Evolutionary conservation across 2,797 vertebrate species (phyloP).

Genomic region (Sebastes taczanowskii): DNA sequence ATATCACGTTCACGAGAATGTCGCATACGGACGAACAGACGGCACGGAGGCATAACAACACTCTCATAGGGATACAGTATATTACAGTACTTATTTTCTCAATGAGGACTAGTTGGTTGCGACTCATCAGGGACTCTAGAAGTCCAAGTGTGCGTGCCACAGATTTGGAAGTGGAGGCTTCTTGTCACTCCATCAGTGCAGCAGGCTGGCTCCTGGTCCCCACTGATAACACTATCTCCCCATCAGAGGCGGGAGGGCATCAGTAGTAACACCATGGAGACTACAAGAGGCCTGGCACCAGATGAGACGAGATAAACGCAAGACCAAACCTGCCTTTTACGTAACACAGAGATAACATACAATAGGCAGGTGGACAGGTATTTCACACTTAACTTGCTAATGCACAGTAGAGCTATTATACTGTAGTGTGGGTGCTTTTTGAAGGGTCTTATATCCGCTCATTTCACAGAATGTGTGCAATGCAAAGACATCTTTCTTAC

Average conservation of each 20-base stretch:
- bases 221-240: constrained; percentile 74
- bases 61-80: too few species aligned
- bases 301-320: constrained; percentile 68
- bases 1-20: too few species aligned
- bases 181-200: constrained; percentile 68
- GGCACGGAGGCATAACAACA: too few species aligned
- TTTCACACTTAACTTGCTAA: constrained; percentile 21
- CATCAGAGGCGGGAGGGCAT: constrained; percentile 48
- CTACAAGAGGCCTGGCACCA: constrained; percentile 49
- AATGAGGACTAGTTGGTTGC: too few species aligned
- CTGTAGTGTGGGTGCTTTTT: background rate
- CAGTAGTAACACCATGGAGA: constrained; percentile 34
- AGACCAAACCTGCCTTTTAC: constrained; percentile 65
- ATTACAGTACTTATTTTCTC: too few species aligned
- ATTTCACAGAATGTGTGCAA: background rate
- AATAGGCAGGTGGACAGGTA: background rate
- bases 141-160: constrained; percentile 37
- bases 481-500: background rate
- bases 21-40: fast-evolving
- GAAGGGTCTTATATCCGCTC: background rate
- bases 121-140: background rate
- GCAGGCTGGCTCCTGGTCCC: constrained; percentile 62
- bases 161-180: constrained; percentile 16
- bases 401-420: background rate
- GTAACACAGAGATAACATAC: constrained; percentile 46